These are phyloP conservation scores for Shinisaurus crocodilurus DNA, from an alignment of 2,113 vertebrate genomes.

Conservation along the genomic window DNA sequence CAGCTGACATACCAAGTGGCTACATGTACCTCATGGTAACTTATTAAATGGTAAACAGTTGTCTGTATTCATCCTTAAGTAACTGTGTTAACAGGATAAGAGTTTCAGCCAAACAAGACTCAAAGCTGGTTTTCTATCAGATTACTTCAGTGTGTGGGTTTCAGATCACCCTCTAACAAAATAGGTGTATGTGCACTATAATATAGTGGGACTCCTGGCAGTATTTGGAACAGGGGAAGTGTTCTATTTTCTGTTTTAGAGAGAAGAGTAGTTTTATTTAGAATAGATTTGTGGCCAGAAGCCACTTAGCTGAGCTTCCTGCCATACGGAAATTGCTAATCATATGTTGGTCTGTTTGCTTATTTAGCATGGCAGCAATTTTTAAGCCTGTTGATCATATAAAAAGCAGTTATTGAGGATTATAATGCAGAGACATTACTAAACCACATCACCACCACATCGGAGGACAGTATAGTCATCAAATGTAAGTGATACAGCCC, in stretches of 20 bases:
- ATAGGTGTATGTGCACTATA: not conserved
- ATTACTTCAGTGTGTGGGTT: not conserved
- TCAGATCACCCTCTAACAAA: conserved; percentile 28
- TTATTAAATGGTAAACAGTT: not conserved
- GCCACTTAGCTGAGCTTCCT: conserved; percentile 35
- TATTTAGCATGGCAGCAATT: conserved; percentile 55
- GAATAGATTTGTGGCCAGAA: conserved; percentile 42
- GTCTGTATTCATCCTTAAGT: not conserved
- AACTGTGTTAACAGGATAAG: not conserved
- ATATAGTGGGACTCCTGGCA: conserved; percentile 9
- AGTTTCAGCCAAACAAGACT: not conserved
- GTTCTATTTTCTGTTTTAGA: conserved; percentile 63
- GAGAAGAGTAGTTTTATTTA: conserved; percentile 52
- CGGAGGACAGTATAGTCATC: not conserved
- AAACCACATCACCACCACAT: not conserved
- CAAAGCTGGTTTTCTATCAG: not conserved
- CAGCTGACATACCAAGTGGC: not conserved
- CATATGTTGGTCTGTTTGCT: conserved; percentile 42
- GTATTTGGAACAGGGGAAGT: conserved; percentile 30
- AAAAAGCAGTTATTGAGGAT: conserved; percentile 39
- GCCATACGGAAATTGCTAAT: conserved; percentile 62
- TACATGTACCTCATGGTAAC: not conserved
- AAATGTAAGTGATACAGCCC: not conserved
- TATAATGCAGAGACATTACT: conserved; percentile 42
- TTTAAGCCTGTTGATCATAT: conserved; percentile 43